Evolutionary conservation across 2,888 invertebrate species (phyloP), one percentile per base, ranked within the genome.

Genomic region (Trissoscelio sp.): DNA sequence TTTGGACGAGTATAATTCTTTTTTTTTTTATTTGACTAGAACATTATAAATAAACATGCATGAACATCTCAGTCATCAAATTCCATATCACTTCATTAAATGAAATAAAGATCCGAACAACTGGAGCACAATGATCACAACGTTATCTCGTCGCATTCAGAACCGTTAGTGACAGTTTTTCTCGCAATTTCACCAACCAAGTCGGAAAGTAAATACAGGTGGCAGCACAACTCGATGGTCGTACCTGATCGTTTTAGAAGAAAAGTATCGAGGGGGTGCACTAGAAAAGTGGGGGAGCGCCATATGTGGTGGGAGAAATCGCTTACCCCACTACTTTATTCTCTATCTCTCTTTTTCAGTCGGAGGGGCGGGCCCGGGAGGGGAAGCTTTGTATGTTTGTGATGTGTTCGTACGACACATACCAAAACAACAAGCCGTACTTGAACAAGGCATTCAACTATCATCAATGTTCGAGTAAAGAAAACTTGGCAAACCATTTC

Each of bases 191-290:
- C 66, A 39, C 74, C 84, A 86, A 85, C 82, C 77, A 83, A 83
- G 83, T 82, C 51, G 79, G 83, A 83, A 85, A 83, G 79, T 84
- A 82, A 83, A 86, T 86, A 86, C 88, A 91, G 91, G 89, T 91
- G 91, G 91, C 91, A 91, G 90, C 91, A 91, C 90, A 78, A 86
- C 86, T 88, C 89, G 87, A 87, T 81, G 85, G 75, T 85, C 69
- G 83, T 80, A 83, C 83, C 82, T 83, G 79, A 85, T 83, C 86
- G 85, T 85, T 86, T 85, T 78, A 73, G 83, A 77, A 83, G 75
- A 84, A 85, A 60, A 81, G 84, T 85, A 84, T 83, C 66, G 85
- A 84, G 83, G 83, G 85, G 85, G 81, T 81, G 81, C n/a, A n/a
- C 80, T 83, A 77, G 83, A 80, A 83, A 81, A 83, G 84, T 81